phyloP scores from a whole-genome alignment of 2,113 vertebrate genomes.

The Corydoras sp. region DNA sequence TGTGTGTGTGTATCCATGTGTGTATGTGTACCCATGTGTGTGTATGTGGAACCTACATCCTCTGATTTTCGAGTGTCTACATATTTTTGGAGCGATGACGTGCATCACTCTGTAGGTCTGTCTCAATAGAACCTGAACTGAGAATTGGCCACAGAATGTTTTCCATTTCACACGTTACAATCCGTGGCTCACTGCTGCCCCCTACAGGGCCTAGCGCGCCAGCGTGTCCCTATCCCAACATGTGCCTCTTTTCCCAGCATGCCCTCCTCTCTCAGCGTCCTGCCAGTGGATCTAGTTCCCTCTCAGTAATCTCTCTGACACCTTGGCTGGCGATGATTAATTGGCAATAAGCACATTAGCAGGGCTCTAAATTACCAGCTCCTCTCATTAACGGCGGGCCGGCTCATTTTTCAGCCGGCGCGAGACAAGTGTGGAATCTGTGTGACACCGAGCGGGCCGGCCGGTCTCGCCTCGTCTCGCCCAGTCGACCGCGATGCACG shows the following conservation, averaged over 20 bases:
- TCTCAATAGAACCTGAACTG: no score
- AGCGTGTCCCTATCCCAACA: slow-evolving; percentile 17
- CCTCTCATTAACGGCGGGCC: slow-evolving; percentile 56
- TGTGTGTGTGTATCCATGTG: no score
- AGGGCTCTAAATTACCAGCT: slow-evolving; percentile 57
- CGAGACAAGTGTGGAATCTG: slow-evolving; percentile 47
- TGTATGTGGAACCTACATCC: no score
- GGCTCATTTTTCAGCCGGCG: slow-evolving; percentile 44
- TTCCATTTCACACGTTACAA: no score
- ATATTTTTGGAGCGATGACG: no score
- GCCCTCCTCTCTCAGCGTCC: slow-evolving; percentile 45
- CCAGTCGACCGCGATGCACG: slow-evolving; percentile 21
- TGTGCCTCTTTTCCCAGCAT: slow-evolving; percentile 19
- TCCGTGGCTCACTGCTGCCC: slow-evolving; percentile 41
- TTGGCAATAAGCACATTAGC: slow-evolving; percentile 65
- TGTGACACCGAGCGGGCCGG: slow-evolving; percentile 36
- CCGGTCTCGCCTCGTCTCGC: slow-evolving; percentile 31
- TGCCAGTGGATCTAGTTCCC: slow-evolving; percentile 53
- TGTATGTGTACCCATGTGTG: no score
- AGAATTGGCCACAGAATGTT: no score
- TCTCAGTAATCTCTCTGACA: slow-evolving; percentile 67
- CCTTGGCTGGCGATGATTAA: slow-evolving; percentile 57
- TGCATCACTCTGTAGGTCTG: no score
- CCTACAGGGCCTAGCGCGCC: slow-evolving; percentile 33
- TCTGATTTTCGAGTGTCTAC: no score